Evolutionary conservation across 2,888 invertebrate species (phyloP).

Genomic region (Dasysyrphus tricinctus): DNA sequence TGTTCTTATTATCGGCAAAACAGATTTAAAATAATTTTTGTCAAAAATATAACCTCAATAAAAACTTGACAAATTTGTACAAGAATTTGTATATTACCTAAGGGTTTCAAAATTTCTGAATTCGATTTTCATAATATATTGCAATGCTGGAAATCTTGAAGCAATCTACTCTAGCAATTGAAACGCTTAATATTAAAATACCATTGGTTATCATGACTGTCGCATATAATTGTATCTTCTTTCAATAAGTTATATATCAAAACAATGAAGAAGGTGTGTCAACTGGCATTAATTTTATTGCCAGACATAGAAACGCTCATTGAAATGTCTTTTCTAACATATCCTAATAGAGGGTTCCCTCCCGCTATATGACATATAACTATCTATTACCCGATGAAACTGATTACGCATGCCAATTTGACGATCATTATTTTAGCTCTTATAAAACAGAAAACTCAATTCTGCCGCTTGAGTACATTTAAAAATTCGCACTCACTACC

Average conservation of each 20-base stretch:
- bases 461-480: conserved; percentile 3
- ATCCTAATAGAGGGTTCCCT: conserved; percentile 3
- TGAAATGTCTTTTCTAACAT: conserved; percentile 7
- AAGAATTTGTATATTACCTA: no score
- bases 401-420: conserved; percentile 48
- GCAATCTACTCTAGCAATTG: neutral
- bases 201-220: neutral
- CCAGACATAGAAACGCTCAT: neutral
- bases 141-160: neutral
- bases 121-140: no score
- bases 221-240: neutral
- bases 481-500: neutral
- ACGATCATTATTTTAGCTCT: conserved; percentile 37
- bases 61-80: no score
- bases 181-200: neutral
- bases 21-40: no score
- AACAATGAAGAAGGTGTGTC: conserved; percentile 4
- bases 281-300: neutral
- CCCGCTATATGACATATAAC: conserved; percentile 49
- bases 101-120: no score
- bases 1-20: no score
- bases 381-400: neutral
- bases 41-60: no score
- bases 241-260: neutral
- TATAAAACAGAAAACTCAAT: conserved; percentile 8